Evolutionary conservation across 2,797 vertebrate genomes (phyloP), one percentile per base, ranked within the genome.

Genomic region (Hoplostethus mediterraneus): DNA sequence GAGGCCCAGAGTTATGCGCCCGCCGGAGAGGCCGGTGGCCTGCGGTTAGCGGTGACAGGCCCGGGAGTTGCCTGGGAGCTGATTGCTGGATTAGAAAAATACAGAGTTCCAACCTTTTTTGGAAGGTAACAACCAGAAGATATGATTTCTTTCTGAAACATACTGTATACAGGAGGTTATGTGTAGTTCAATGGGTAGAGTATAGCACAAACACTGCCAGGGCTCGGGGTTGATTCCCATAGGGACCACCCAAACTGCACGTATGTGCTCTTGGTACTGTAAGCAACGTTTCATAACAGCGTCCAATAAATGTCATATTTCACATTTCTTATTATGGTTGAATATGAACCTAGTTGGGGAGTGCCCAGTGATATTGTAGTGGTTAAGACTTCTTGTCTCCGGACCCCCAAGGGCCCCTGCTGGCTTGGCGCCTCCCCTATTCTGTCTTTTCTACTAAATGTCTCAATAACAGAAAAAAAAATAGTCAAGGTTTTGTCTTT

Each of bases 1-100:
- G 10, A 53, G 33, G 87, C 89, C 89, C 81, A 82, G 86, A 80
- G 63, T 75, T 40, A 73, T 90, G 87, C 87, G 89, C 91, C 90
- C 84, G 70, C 63, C 48, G 47, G 71, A 82, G 72, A 72, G 80
- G 73, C 84, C 72, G 71, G 88, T 80, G 81, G 88, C 87, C 86
- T 89, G 89, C 77, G 90, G 89, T 92, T 78, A 63, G 49, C 40
- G 70, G 86, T 81, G 81, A 86, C 85, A 76, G 77, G 48, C 83
- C 72, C 57, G 31, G 45, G 72, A 82, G 77, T 42, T 17, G 63
- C 83, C 74, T 82, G 73, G 73, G 65, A 88, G 78, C 21, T 36
- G 55, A 82, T 86, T 7, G 51, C 11, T 57, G 80, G 75, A 88
- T 84, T 81, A 65, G 69, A 87, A 88, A 89, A 80, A 61, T 38